phyloP scores from a whole-genome alignment of 1,140 invertebrate species.

The Pogonognathellus flavescens region DNA sequence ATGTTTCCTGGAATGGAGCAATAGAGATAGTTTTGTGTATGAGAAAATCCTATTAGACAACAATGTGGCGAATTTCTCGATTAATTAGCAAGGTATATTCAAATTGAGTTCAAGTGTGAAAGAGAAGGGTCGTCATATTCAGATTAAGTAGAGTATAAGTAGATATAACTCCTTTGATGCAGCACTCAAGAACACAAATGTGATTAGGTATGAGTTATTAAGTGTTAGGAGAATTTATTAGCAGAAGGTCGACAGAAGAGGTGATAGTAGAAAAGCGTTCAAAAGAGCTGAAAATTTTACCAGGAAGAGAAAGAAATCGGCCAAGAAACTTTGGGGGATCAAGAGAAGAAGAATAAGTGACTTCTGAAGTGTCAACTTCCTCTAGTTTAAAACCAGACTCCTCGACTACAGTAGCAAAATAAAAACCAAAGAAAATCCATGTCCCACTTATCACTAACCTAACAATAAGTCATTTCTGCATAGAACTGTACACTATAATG shows the following conservation, averaged over 20 bases:
- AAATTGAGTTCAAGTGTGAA: neutral
- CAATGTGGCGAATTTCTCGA: too few species aligned
- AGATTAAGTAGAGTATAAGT: neutral
- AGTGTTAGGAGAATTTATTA: slow-evolving; percentile 17
- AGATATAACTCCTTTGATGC: neutral
- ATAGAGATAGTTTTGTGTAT: too few species aligned
- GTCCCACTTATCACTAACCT: neutral
- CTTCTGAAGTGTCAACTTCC: slow-evolving; percentile 49
- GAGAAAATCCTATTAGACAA: too few species aligned
- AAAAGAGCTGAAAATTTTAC: slow-evolving; percentile 55
- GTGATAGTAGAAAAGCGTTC: slow-evolving; percentile 10
- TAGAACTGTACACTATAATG: neutral
- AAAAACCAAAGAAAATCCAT: slow-evolving; percentile 39
- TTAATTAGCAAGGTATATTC: neutral
- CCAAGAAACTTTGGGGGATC: slow-evolving; percentile 73
- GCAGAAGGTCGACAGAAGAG: slow-evolving; percentile 5
- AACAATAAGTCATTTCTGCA: neutral
- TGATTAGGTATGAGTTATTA: neutral
- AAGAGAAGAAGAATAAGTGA: slow-evolving; percentile 63
- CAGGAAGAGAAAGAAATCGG: slow-evolving; percentile 79
- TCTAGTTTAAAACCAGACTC: slow-evolving; percentile 52
- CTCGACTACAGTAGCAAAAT: slow-evolving; percentile 56
- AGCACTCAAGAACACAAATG: neutral
- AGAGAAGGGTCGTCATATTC: slow-evolving; percentile 11
- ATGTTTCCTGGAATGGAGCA: too few species aligned